Evolutionary conservation across 2,113 vertebrate species (phyloP).

Genomic region (Mastomys natalensis): DNA sequence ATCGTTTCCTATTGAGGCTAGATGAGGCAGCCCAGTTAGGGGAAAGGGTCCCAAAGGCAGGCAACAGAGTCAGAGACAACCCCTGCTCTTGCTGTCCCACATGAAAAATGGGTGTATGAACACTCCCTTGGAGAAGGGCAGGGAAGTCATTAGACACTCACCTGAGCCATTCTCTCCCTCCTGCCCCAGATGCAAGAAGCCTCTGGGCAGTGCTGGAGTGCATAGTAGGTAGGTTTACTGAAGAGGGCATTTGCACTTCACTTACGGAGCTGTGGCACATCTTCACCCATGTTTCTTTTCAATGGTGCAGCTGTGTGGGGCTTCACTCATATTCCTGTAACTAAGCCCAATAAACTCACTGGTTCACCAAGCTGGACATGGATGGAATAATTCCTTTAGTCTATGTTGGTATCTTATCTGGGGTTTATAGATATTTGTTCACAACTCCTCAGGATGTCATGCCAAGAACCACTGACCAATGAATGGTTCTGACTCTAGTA

Average conservation of each 20-base stretch:
- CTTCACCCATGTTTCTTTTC: background rate
- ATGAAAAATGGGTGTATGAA: background rate
- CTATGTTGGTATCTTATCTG: background rate
- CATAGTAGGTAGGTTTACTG: background rate
- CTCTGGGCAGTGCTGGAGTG: background rate
- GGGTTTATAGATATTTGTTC: background rate
- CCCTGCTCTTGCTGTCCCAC: too few species aligned
- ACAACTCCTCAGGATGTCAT: background rate
- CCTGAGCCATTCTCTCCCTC: background rate
- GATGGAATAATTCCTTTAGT: background rate
- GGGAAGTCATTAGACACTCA: background rate
- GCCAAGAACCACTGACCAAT: background rate
- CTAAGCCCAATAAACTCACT: background rate
- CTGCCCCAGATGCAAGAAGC: background rate
- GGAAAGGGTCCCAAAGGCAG: background rate
- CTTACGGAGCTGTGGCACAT: background rate
- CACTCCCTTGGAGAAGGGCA: background rate
- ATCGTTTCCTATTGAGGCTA: background rate
- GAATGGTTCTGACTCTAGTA: background rate
- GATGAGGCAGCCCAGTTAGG: background rate
- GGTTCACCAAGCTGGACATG: background rate
- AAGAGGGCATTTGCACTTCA: background rate
- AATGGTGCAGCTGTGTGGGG: background rate
- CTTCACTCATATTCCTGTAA: background rate
- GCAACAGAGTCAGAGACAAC: too few species aligned